Percentiles rank a stretch among this genome's conserved stretches.
Evolutionary conservation across 2,888 invertebrate genomes (phyloP).

Genomic region (Drosophila kanekoi): DNA sequence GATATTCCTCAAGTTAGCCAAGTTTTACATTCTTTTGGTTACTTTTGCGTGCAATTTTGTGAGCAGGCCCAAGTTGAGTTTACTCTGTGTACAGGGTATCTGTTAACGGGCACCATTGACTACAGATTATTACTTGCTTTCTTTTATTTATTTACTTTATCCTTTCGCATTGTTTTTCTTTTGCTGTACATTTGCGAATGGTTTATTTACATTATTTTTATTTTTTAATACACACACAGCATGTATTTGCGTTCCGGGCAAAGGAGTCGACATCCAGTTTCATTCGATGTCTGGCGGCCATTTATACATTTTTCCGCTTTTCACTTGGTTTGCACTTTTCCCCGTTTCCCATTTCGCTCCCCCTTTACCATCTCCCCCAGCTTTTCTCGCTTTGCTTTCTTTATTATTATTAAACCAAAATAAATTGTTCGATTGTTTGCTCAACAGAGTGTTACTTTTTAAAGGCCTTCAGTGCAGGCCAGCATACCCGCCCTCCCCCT

Average conservation of each 20-base stretch:
- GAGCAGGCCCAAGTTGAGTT: background rate
- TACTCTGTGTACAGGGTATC: background rate
- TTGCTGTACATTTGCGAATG: constrained; percentile 39
- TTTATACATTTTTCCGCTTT: constrained; percentile 47
- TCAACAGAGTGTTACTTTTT: constrained; percentile 68
- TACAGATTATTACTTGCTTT: background rate
- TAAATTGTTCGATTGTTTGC: constrained; percentile 68
- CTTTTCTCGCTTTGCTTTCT: constrained; percentile 22
- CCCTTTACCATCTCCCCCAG: no score
- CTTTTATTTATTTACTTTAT: constrained; percentile 6
- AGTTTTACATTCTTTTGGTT: no score
- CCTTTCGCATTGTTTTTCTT: constrained; percentile 42
- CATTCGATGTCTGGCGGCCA: constrained; percentile 39
- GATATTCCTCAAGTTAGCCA: no score
- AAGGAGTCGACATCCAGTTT: constrained; percentile 27
- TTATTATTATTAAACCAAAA: constrained; percentile 68
- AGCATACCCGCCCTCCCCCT: background rate
- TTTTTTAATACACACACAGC: constrained; percentile 16
- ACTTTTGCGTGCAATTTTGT: no score
- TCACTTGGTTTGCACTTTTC: constrained; percentile 58
- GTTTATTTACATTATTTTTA: constrained; percentile 55
- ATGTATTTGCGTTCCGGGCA: constrained; percentile 37
- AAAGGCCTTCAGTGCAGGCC: constrained; percentile 42
- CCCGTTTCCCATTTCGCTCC: constrained; percentile 11
- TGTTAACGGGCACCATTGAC: background rate